Percentiles rank a stretch among this genome's conserved stretches.
Conservation (phyloP, 2,888 invertebrate genomes). For the Spodoptera picta region DNA sequence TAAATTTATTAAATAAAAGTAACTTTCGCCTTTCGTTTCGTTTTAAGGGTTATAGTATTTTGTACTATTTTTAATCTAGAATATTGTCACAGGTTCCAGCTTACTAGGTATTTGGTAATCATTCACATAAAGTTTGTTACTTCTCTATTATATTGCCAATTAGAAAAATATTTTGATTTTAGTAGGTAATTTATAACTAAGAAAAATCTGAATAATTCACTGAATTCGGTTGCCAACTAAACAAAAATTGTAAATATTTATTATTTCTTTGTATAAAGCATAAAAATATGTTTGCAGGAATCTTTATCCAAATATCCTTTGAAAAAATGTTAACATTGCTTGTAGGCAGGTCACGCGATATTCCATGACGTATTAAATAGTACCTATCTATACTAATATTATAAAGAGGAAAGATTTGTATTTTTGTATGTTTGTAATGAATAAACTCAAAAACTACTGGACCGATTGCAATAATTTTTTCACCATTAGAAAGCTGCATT, state of each 20-base stretch:
- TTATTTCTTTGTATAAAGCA: constrained; percentile 9
- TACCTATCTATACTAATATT: not conserved
- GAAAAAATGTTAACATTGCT: constrained; percentile 24
- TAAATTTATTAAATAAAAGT: too few relatives aligned
- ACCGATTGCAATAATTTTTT: too few relatives aligned
- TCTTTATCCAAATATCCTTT: constrained; percentile 6
- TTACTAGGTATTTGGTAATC: constrained; percentile 21
- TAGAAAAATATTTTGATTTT: constrained; percentile 2
- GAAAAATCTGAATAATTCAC: too few relatives aligned
- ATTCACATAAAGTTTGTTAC: constrained; percentile 28
- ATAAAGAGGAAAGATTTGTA: too few relatives aligned
- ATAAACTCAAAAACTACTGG: too few relatives aligned
- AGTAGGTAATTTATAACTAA: too few relatives aligned
- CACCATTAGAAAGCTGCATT: too few relatives aligned
- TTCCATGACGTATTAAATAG: constrained; percentile 21
- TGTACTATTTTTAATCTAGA: constrained; percentile 2
- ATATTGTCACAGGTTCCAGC: constrained; percentile 1
- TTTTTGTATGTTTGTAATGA: too few relatives aligned
- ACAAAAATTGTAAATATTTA: not conserved
- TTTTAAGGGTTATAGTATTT: constrained; percentile 4
- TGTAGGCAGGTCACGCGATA: constrained; percentile 40
- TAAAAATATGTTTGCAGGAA: constrained; percentile 17
- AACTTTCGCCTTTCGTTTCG: not conserved
- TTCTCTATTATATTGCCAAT: constrained; percentile 33
- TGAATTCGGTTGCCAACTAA: too few relatives aligned